Evolutionary conservation across 2,113 vertebrate species (phyloP), one percentile per base, ranked within the genome.

Genomic region (Corythornis cristatus): DNA sequence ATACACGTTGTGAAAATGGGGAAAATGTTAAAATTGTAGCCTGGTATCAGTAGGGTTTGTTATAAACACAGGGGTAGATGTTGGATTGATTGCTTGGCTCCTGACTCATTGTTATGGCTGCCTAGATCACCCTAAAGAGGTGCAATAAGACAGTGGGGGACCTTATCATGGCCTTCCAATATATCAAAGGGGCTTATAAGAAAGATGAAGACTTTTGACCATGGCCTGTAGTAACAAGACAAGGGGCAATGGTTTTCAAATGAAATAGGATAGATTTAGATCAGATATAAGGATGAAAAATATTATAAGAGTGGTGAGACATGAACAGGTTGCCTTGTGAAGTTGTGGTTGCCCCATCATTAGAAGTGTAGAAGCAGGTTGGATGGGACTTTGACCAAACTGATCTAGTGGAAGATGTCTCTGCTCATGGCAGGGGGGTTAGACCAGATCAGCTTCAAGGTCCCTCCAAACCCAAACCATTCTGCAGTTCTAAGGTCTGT

Each of bases 361-460:
- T 62, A 37, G 35, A 62, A 40, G 60, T 31, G 40, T 29, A 31
- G 62, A 31, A 29, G 28, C 37, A n/a, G 29, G 43, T 8, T 66
- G 64, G 43, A 66, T n/a, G 64, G 29, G 20, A 22, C 64, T 23
- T 45, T 33, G 43, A 78, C 15, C 25, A 71, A 28, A 6, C 15
- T 53, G 1, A 0, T n/a, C 45, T 31, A 7, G 28, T 25, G 56
- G 37, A 28, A 19, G 5, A 2, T 16, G 40, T 18, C 50, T 31
- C 56, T 60, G 40, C 12, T 73, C 5, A 3, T 1, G 16, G 23
- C 57, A 33, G 56, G 28, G 15, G 26, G 15, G 20, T 25, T 40
- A 25, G 37, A 62, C 35, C 26, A 20, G 61, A 21, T 29, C 25
- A 42, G 14, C 61, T 29, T 42, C 61, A 29, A 29, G 8, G 26